A percentile compares a stretch with the other conserved stretches of the same genome.
Evolutionary conservation across 2,888 invertebrate species (phyloP).

Genomic region (Eristalis intricaria): DNA sequence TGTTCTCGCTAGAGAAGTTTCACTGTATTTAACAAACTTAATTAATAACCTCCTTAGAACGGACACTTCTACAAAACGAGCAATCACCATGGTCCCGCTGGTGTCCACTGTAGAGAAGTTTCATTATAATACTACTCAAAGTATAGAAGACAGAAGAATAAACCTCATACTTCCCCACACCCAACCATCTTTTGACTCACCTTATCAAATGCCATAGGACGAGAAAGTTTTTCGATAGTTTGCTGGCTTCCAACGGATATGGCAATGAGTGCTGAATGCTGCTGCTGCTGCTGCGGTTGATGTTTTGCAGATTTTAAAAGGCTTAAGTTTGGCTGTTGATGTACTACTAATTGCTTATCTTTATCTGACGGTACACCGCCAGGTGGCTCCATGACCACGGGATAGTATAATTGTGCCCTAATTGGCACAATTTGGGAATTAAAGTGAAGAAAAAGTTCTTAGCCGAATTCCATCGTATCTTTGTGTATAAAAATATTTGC

Average conservation of each 20-base stretch:
- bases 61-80: no score
- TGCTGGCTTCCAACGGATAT: slow-evolving; percentile 76
- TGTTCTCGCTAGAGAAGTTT: no score
- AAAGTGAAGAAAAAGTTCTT: slow-evolving; percentile 73
- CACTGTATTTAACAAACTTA: no score
- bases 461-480: slow-evolving; percentile 81
- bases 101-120: no score
- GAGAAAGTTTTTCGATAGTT: slow-evolving; percentile 80
- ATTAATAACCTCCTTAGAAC: no score
- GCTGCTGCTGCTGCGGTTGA: slow-evolving; percentile 67
- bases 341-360: slow-evolving; percentile 77
- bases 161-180: not conserved
- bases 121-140: no score
- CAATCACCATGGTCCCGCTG: no score
- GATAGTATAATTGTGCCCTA: slow-evolving; percentile 75
- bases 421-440: slow-evolving; percentile 75
- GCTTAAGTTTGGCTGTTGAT: slow-evolving; percentile 74
- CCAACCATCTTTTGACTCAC: slow-evolving; percentile 79
- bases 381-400: slow-evolving; percentile 80
- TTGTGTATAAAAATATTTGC: slow-evolving; percentile 79
- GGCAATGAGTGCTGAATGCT: slow-evolving; percentile 74
- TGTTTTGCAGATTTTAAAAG: slow-evolving; percentile 69
- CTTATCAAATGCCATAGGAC: slow-evolving; percentile 90
- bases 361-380: slow-evolving; percentile 79
- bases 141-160: not conserved